Percentiles rank a stretch among this genome's conserved stretches.
Conservation (phyloP, 1,140 invertebrate species). For the Papilio dardanus region DNA sequence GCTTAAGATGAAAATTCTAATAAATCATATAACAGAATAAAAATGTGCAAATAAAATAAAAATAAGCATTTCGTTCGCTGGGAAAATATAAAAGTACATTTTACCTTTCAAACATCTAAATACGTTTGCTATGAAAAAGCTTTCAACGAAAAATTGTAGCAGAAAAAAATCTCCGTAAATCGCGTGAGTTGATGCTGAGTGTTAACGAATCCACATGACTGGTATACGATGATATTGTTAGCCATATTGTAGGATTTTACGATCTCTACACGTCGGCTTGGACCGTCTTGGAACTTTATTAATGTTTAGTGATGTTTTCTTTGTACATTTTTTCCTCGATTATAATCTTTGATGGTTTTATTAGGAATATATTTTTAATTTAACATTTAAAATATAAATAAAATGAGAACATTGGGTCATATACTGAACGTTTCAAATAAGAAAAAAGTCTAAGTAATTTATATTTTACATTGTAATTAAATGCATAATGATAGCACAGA, state of each 20-base stretch:
- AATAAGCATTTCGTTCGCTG: not conserved
- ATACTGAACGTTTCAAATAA: too few relatives aligned
- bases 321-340: not conserved
- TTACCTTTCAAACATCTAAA: conserved; percentile 3
- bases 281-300: conserved; percentile 1
- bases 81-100: conserved; percentile 11
- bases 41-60: not conserved
- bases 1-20: not conserved
- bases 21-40: not conserved
- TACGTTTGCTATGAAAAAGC: conserved; percentile 6
- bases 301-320: not conserved
- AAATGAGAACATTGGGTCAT: too few relatives aligned
- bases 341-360: not conserved
- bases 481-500: not conserved
- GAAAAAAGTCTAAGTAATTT: not conserved
- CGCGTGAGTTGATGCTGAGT: conserved; percentile 9
- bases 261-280: not conserved
- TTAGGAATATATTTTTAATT: not conserved
- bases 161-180: conserved; percentile 13
- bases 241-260: conserved; percentile 6
- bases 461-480: not conserved
- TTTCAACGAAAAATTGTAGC: conserved; percentile 14
- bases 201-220: conserved; percentile 7
- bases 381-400: too few relatives aligned
- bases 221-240: conserved; percentile 13